phyloP scores from a whole-genome alignment of 2,113 vertebrate genomes.

The Pteropus alecto region DNA sequence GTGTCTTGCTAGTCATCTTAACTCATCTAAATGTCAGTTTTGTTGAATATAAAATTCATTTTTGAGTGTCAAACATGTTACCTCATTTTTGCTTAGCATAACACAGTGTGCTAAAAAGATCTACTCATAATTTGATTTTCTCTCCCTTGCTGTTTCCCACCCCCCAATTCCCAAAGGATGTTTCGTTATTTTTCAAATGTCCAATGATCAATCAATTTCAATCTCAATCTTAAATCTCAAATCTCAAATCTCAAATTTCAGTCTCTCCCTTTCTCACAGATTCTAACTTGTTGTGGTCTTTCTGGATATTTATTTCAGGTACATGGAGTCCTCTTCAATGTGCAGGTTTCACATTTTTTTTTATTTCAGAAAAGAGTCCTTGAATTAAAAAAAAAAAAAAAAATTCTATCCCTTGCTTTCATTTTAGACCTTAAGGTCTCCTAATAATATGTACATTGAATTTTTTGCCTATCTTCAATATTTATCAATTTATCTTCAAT shows the following conservation, averaged over 20 bases:
- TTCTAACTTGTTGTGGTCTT: neutral
- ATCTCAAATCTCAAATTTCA: no score
- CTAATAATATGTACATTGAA: neutral
- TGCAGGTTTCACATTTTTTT: neutral
- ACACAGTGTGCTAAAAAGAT: neutral
- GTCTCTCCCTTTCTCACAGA: neutral
- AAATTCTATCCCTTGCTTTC: neutral
- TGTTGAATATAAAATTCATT: neutral
- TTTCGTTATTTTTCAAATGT: neutral
- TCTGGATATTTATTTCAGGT: neutral
- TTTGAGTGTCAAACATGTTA: neutral
- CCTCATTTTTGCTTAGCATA: neutral
- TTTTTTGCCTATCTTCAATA: neutral
- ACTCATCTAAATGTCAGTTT: neutral
- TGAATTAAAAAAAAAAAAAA: neutral
- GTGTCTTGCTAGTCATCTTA: neutral
- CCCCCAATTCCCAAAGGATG: neutral
- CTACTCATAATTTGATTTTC: neutral
- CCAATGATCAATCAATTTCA: neutral
- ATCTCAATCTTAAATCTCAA: no score
- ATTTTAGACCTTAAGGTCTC: neutral
- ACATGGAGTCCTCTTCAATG: neutral
- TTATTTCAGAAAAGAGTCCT: neutral
- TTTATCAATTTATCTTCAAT: neutral
- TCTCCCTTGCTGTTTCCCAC: neutral